Evolutionary conservation across 2,888 invertebrate species (phyloP).

Genomic region (Ypsolopha sequella): DNA sequence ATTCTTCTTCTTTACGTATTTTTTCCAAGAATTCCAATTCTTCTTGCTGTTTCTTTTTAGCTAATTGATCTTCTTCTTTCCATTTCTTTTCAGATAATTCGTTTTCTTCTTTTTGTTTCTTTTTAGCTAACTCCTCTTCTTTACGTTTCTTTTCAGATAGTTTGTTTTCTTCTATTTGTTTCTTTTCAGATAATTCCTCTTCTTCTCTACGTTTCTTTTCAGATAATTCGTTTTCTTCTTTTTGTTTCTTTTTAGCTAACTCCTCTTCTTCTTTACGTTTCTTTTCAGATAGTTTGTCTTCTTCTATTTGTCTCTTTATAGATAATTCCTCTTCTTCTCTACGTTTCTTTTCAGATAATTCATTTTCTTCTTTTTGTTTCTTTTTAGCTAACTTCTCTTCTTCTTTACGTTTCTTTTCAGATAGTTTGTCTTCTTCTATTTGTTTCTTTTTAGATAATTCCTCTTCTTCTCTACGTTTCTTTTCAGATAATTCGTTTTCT

Average conservation of each 20-base stretch:
- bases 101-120: background rate
- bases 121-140: background rate
- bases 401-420: background rate
- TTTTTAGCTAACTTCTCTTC: constrained; percentile 7
- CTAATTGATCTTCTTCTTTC: too few species aligned
- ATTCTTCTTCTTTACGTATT: too few species aligned
- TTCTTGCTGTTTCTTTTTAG: background rate
- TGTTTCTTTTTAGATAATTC: background rate
- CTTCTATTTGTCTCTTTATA: background rate
- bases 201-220: background rate
- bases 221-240: background rate
- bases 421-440: background rate
- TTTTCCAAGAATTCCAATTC: too few species aligned
- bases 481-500: background rate
- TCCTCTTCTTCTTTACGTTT: background rate
- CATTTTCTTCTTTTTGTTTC: background rate
- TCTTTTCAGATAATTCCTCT: background rate
- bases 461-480: background rate
- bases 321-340: background rate
- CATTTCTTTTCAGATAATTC: background rate
- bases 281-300: background rate
- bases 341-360: background rate
- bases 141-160: background rate
- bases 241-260: constrained; percentile 6
- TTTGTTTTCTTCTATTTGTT: background rate